A percentile compares a stretch with the other conserved stretches of the same genome.
phyloP scores from a whole-genome alignment of 2,113 vertebrate species.

The Corythaixoides concolor region DNA sequence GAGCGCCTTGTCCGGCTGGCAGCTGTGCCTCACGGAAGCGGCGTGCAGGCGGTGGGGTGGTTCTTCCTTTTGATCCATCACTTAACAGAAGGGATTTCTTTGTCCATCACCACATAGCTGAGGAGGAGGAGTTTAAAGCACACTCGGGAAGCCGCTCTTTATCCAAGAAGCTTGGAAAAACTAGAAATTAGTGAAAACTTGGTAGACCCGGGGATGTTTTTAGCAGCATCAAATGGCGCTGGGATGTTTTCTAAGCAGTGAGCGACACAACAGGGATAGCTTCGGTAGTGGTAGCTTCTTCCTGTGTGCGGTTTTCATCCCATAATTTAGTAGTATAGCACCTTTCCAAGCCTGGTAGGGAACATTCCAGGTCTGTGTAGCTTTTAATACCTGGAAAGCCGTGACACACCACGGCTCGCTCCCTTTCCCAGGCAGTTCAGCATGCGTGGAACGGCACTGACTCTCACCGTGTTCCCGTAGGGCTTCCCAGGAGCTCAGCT shows the following conservation, averaged over 20 bases:
- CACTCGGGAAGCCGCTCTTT: not conserved
- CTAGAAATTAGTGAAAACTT: not conserved
- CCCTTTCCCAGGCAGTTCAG: not conserved
- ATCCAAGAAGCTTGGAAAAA: not conserved
- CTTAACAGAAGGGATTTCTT: not conserved
- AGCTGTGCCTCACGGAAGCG: not conserved
- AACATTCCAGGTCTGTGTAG: not conserved
- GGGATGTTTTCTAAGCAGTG: not conserved
- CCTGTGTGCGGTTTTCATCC: not conserved
- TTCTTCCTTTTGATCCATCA: not conserved
- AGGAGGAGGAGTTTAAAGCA: not conserved
- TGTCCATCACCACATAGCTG: not conserved
- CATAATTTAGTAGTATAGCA: not conserved
- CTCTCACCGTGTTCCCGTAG: not conserved
- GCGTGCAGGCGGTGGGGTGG: not conserved
- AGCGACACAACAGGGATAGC: not conserved
- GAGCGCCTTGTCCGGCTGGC: fast-evolving
- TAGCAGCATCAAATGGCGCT: not conserved
- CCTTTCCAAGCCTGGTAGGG: not conserved
- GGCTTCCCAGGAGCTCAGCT: not conserved
- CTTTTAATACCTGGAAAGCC: not conserved
- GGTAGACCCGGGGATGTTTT: not conserved
- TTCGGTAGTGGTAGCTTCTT: not conserved
- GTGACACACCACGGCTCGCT: too few relatives aligned
- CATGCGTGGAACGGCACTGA: too few relatives aligned